Percentiles rank a stretch among this genome's conserved stretches.
These are phyloP conservation scores for Busseola fusca DNA, from an alignment of 2,888 invertebrate genomes.

Conservation along the genomic window DNA sequence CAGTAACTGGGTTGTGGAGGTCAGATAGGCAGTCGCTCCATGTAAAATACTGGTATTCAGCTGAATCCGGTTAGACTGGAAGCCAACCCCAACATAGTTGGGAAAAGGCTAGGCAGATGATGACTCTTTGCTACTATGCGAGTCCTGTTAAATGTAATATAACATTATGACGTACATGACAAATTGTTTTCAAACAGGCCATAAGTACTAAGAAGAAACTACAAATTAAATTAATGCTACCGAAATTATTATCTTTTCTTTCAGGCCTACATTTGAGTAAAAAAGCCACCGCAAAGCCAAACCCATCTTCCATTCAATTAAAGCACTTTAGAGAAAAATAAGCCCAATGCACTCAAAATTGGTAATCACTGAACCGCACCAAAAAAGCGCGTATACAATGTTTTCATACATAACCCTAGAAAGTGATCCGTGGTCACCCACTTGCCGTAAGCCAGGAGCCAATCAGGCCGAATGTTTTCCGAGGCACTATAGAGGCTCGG, in stretches of 20 bases:
- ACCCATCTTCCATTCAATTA: not conserved
- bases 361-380: not conserved
- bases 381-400: constrained; percentile 15
- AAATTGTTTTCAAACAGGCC: not conserved
- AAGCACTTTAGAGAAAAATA: not conserved
- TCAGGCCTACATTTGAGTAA: not conserved
- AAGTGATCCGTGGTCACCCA: constrained; percentile 58
- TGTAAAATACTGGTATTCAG: no score
- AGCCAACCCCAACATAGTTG: no score
- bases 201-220: not conserved
- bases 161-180: not conserved
- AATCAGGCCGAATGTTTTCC: constrained; percentile 85
- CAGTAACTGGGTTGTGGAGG: no score
- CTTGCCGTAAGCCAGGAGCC: constrained; percentile 75
- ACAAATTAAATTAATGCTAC: not conserved
- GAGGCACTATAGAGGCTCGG: constrained; percentile 80
- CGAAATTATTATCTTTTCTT: not conserved
- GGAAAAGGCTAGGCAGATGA: no score
- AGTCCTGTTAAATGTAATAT: not conserved
- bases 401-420: constrained; percentile 33
- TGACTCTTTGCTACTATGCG: no score
- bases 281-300: not conserved
- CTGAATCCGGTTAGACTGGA: no score
- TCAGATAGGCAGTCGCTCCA: no score
- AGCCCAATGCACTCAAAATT: constrained; percentile 5